Percentiles rank a stretch among this genome's conserved stretches.
Conservation (phyloP, 2,113 vertebrate genomes). For the Petaurus breviceps region DNA sequence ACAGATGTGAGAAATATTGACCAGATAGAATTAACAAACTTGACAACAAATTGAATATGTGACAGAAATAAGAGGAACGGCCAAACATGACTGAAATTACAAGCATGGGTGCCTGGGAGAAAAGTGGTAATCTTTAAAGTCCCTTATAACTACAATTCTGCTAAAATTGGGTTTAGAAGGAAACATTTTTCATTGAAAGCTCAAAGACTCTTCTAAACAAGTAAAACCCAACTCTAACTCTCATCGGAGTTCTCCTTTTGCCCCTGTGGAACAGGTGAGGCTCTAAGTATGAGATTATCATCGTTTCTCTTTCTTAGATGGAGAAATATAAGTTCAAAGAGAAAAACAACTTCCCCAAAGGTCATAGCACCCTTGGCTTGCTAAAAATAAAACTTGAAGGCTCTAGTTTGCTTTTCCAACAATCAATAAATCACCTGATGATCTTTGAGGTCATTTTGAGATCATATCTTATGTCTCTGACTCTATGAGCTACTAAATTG, state of each 20-base stretch:
- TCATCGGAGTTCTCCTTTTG: not conserved
- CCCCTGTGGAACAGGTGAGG: not conserved
- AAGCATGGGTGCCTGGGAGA: not conserved
- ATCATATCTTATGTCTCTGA: not conserved
- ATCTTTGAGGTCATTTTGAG: not conserved
- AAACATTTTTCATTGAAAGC: not conserved
- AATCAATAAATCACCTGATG: not conserved
- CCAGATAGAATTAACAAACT: not conserved
- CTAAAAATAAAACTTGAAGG: not conserved
- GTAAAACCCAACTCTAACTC: not conserved
- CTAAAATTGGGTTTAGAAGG: not conserved
- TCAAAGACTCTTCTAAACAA: not conserved
- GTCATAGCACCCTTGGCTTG: not conserved
- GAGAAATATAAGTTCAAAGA: not conserved
- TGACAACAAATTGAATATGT: not conserved
- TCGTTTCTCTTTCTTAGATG: not conserved
- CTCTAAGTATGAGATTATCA: not conserved
- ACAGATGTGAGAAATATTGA: not conserved
- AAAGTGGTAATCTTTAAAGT: not conserved
- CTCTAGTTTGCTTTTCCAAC: not conserved
- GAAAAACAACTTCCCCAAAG: not conserved
- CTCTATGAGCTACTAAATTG: not conserved
- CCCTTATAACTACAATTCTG: not conserved
- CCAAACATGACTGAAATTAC: not conserved
- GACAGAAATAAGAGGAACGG: not conserved